phyloP scores from a whole-genome alignment of 2,888 invertebrate species.

The Colostygia pectinataria region DNA sequence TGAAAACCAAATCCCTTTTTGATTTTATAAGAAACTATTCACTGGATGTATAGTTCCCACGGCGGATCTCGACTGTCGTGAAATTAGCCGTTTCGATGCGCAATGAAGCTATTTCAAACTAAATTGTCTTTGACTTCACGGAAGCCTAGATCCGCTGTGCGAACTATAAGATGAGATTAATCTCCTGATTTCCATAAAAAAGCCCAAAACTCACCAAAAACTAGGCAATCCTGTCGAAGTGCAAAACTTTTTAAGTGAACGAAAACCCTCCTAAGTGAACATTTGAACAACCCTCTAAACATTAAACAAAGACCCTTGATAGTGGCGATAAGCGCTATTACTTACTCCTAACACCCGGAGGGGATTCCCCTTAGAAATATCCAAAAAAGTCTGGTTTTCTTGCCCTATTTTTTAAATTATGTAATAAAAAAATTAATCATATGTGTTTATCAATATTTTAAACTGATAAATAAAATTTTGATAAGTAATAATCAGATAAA shows the following conservation, averaged over 20 bases:
- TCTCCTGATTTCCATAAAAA: background rate
- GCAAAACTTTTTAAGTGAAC: constrained; percentile 26
- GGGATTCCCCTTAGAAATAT: constrained; percentile 28
- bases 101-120: no score
- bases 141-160: no score
- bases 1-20: no score
- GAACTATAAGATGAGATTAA: no score
- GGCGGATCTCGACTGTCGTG: no score
- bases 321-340: constrained; percentile 31
- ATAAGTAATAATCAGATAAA: background rate
- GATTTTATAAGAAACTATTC: no score
- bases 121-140: no score
- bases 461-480: background rate
- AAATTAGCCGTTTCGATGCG: no score
- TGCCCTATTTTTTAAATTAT: constrained; percentile 23
- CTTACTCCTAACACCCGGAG: constrained; percentile 26
- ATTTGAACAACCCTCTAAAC: constrained; percentile 24
- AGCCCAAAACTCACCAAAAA: background rate
- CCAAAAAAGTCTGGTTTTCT: constrained; percentile 12
- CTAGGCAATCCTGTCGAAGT: constrained; percentile 7
- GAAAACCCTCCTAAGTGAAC: constrained; percentile 21
- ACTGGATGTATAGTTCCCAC: no score
- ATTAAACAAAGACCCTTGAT: constrained; percentile 31
- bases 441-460: constrained; percentile 6
- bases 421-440: no score